These are phyloP conservation scores for Standfussiana lucernea DNA, from an alignment of 2,888 invertebrate species.

Conservation along the genomic window DNA sequence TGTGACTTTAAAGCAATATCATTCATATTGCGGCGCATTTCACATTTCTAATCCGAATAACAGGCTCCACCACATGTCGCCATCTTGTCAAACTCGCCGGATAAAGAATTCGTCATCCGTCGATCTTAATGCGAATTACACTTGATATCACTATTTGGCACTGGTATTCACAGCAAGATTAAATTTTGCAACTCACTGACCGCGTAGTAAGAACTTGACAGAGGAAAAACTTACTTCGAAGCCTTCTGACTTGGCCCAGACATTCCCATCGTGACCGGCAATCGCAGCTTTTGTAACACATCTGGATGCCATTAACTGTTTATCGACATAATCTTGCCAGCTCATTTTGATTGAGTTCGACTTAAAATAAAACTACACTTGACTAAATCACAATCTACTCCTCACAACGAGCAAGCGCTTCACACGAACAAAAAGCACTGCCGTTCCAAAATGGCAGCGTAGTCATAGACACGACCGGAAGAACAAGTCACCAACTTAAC, in stretches of 20 bases:
- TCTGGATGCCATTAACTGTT: conserved; percentile 98
- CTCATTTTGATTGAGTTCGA: conserved; percentile 94
- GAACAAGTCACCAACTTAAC: conserved; percentile 75
- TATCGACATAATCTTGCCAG: conserved; percentile 99
- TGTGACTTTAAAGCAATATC: not conserved
- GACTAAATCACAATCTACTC: conserved; percentile 87
- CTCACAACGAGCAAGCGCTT: conserved; percentile 90
- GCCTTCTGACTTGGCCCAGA: conserved; percentile 98
- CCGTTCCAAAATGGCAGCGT: conserved; percentile 90
- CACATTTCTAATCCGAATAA: conserved; percentile 76
- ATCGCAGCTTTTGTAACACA: conserved; percentile 98
- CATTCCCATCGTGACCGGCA: conserved; percentile 98
- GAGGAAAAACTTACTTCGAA: conserved; percentile 95
- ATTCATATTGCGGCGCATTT: conserved; percentile 42
- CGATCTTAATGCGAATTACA: conserved; percentile 70
- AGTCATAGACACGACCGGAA: conserved; percentile 87
- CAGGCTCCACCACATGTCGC: conserved; percentile 88
- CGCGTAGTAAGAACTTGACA: conserved; percentile 77
- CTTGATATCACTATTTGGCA: conserved; percentile 72
- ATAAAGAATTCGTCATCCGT: conserved; percentile 85
- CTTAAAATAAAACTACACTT: conserved; percentile 90
- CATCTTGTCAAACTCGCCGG: conserved; percentile 90
- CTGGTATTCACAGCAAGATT: conserved; percentile 70
- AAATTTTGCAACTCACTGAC: conserved; percentile 75
- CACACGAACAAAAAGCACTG: conserved; percentile 91